Conservation (phyloP, 2,113 vertebrate species). For the Etheostoma cragini region DNA sequence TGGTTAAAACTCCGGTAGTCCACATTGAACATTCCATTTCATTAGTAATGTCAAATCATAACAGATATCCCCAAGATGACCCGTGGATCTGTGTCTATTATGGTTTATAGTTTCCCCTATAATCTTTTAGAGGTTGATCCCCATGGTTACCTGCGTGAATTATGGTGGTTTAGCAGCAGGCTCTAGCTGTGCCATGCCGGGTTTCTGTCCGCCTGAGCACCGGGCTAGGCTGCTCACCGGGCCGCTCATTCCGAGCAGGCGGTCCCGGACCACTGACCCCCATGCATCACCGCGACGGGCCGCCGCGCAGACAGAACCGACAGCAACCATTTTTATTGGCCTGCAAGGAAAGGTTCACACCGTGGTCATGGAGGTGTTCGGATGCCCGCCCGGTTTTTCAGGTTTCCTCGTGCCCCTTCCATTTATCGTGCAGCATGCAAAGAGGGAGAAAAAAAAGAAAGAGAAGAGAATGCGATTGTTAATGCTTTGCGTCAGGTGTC, state of each 20-base stretch:
- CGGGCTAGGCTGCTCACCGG: conserved; percentile 78
- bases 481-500: conserved; percentile 58
- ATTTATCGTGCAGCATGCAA: conserved; percentile 89
- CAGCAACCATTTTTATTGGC: conserved; percentile 94
- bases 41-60: conserved; percentile 14
- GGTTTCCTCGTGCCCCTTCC: conserved; percentile 78
- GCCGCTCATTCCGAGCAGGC: conserved; percentile 84
- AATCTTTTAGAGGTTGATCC: conserved; percentile 21
- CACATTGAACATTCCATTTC: conserved; percentile 5
- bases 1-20: background rate
- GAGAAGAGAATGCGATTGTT: conserved; percentile 84
- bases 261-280: conserved; percentile 89
- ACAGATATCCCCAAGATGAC: background rate
- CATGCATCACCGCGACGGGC: conserved; percentile 88
- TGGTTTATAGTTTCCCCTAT: conserved; percentile 32
- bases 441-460: conserved; percentile 26
- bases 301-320: conserved; percentile 74
- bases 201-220: conserved; percentile 37
- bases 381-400: conserved; percentile 89
- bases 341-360: conserved; percentile 92
- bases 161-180: conserved; percentile 35
- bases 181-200: conserved; percentile 36
- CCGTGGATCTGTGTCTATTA: conserved; percentile 17
- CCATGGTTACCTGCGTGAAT: conserved; percentile 53
- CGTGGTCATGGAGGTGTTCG: conserved; percentile 92